Evolutionary conservation across 2,888 invertebrate genomes (phyloP).

Genomic region (Sepioteuthis lessoniana): DNA sequence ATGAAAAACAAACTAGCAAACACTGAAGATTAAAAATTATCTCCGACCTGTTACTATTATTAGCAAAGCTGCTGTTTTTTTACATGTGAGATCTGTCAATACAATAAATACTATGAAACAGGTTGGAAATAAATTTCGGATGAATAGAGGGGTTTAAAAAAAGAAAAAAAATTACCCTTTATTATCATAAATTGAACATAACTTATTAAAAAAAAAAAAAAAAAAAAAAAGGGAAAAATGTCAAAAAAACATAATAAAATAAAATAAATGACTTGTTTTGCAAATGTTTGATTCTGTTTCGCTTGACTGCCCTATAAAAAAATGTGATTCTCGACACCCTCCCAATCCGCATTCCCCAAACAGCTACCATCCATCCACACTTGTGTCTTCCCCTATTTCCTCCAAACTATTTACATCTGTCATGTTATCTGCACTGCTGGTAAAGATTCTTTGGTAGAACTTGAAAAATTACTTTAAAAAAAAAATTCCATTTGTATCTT

Average conservation of each 20-base stretch:
- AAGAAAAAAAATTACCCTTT: background rate
- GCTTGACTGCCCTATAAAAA: background rate
- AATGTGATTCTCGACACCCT: no score
- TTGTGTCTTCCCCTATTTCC: no score
- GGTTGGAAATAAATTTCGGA: background rate
- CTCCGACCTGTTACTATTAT: background rate
- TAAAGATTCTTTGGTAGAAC: no score
- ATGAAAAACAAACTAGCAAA: background rate
- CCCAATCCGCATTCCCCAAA: no score
- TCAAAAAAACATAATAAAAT: background rate
- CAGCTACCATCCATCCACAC: no score
- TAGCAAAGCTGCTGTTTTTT: conserved; percentile 16
- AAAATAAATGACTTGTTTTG: conserved; percentile 33
- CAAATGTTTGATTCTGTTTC: background rate
- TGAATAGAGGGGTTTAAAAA: background rate
- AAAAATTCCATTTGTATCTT: no score
- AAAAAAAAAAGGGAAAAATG: background rate
- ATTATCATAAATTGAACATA: background rate
- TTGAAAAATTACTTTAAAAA: no score
- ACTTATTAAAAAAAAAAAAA: background rate
- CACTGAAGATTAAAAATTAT: background rate
- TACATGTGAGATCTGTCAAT: background rate
- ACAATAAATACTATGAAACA: background rate
- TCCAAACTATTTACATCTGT: no score
- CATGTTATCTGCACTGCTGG: no score